Conservation (phyloP, 2,113 vertebrate species). For the Lasiurus borealis region DNA sequence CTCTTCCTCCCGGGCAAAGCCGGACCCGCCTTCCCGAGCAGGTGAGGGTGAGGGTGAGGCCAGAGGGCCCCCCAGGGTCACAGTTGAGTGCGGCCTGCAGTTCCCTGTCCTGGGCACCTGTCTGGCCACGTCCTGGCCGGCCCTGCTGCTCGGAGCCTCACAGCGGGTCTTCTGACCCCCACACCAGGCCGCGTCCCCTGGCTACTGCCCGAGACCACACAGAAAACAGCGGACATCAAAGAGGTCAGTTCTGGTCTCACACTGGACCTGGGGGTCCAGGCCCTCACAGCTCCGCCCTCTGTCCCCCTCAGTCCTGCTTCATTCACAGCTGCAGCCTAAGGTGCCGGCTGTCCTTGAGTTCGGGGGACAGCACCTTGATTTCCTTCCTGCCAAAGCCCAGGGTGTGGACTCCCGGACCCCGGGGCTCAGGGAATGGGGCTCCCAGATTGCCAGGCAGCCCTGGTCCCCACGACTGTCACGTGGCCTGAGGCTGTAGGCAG, state of each 20-base stretch:
- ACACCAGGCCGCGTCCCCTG: neutral
- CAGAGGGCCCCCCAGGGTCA: neutral
- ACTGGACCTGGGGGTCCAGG: neutral
- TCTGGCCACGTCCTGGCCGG: neutral
- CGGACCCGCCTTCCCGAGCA: neutral
- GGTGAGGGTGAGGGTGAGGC: neutral
- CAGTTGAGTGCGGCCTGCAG: too few relatives aligned
- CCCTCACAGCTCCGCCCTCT: neutral
- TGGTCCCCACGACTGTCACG: accelerated
- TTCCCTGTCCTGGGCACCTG: neutral
- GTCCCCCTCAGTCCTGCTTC: too few relatives aligned
- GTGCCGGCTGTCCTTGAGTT: neutral
- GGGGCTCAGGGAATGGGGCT: neutral
- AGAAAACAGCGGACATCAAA: neutral
- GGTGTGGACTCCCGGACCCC: neutral
- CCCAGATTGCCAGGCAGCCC: neutral
- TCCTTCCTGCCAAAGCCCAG: neutral
- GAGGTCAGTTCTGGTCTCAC: neutral
- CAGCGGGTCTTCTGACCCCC: neutral
- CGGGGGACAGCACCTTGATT: neutral
- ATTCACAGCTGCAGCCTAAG: neutral
- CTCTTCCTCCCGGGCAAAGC: neutral
- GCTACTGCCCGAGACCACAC: neutral
- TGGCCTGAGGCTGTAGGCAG: neutral
- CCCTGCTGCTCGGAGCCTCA: neutral